Evolutionary conservation across 2,888 invertebrate genomes (phyloP).

Genomic region (Smittia aterrima): DNA sequence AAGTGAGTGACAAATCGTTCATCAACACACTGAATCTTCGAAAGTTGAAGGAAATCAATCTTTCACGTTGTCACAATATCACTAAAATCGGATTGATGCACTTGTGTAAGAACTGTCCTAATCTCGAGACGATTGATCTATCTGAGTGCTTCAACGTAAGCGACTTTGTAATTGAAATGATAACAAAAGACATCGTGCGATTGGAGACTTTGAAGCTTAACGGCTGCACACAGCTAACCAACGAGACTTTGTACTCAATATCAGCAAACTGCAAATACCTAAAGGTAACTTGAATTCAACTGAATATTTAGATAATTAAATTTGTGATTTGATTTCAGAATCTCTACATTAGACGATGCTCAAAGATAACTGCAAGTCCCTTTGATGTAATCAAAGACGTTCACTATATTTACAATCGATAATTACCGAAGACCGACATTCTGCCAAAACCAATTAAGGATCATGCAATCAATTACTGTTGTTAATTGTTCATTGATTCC

Average conservation of each 20-base stretch:
- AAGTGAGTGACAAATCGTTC: conserved; percentile 29
- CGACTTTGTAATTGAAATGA: conserved; percentile 1
- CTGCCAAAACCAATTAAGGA: not conserved
- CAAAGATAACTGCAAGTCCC: conserved; percentile 25
- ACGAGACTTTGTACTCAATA: not conserved
- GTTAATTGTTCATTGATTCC: too few relatives aligned
- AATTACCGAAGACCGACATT: not conserved
- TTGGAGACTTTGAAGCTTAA: conserved; percentile 32
- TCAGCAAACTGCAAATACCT: conserved; percentile 33
- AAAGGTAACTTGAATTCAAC: conserved; percentile 7
- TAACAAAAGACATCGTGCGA: not conserved
- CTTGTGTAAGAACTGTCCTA: conserved; percentile 25
- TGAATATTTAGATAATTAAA: not conserved
- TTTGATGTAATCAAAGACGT: conserved; percentile 29
- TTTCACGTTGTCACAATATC: conserved; percentile 37
- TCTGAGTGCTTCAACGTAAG: conserved; percentile 26
- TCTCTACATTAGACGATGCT: conserved; percentile 30
- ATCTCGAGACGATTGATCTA: conserved; percentile 12
- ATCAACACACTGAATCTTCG: conserved; percentile 22
- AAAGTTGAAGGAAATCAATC: conserved; percentile 32
- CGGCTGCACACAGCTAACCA: conserved; percentile 30
- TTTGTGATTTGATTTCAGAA: conserved; percentile 23
- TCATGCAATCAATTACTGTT: too few relatives aligned
- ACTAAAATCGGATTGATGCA: conserved; percentile 9
- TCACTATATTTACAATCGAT: conserved; percentile 35